These are phyloP conservation scores for Chunga burmeisteri DNA, from an alignment of 2,113 vertebrate species.

Conservation along the genomic window DNA sequence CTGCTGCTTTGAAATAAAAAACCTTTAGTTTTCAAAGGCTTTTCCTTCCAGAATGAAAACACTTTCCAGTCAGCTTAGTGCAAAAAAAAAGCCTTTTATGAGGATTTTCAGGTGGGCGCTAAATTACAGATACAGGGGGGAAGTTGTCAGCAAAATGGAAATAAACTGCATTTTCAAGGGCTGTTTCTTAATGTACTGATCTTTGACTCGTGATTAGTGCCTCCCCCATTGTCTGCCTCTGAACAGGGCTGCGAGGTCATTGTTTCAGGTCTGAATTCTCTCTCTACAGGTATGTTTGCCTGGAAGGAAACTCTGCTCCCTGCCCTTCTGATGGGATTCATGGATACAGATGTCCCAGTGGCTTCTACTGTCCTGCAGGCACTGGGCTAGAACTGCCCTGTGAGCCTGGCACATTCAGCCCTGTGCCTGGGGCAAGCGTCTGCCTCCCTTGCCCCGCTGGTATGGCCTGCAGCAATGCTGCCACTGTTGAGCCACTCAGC, in stretches of 20 bases:
- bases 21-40: not conserved
- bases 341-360: slow-evolving; percentile 84
- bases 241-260: no score
- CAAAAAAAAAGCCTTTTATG: not conserved
- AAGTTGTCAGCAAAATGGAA: not conserved
- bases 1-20: not conserved
- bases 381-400: slow-evolving; percentile 80
- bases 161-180: not conserved
- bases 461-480: slow-evolving; percentile 70
- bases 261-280: not conserved
- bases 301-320: slow-evolving; percentile 79
- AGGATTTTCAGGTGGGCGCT: not conserved
- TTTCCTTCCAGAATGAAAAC: not conserved
- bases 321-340: slow-evolving; percentile 75
- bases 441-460: slow-evolving; percentile 84
- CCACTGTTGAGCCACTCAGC: slow-evolving; percentile 73
- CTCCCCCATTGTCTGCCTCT: not conserved
- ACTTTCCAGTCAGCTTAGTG: not conserved
- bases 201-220: not conserved
- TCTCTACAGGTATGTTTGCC: slow-evolving; percentile 82
- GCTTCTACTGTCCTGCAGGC: slow-evolving; percentile 84
- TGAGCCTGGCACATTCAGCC: slow-evolving; percentile 85
- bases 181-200: not conserved
- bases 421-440: slow-evolving; percentile 69
- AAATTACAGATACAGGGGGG: not conserved